Percentiles rank a stretch among this genome's conserved stretches.
phyloP scores from a whole-genome alignment of 2,888 invertebrate species.

The Ferdinandea cuprea region DNA sequence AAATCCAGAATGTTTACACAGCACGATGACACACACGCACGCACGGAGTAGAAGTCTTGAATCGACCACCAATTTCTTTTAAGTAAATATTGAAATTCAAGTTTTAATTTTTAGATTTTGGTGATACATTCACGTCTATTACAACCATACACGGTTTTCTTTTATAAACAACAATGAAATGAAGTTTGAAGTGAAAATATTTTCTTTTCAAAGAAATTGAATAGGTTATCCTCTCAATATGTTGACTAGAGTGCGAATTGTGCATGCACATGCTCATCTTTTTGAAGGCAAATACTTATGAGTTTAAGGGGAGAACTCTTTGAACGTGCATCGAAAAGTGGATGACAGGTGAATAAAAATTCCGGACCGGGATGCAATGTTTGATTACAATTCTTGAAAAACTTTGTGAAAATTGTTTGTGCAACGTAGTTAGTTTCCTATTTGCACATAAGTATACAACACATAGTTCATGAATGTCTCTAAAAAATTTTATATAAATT shows the following conservation, averaged over 20 bases:
- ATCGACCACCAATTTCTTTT: conserved; percentile 50
- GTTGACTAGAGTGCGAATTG: conserved; percentile 9
- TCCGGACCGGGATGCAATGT: no score
- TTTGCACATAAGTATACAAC: no score
- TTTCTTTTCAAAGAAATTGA: conserved; percentile 30
- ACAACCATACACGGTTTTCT: no score
- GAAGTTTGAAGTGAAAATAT: conserved; percentile 43
- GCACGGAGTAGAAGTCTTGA: conserved; percentile 19
- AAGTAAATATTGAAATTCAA: conserved; percentile 62
- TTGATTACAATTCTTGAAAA: no score
- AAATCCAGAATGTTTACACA: conserved; percentile 54
- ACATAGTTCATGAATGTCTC: no score
- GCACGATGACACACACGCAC: conserved; percentile 44
- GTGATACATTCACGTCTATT: no score
- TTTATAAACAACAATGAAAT: conserved; percentile 13
- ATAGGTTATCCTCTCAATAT: conserved; percentile 52
- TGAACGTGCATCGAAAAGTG: no score
- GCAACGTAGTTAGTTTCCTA: no score
- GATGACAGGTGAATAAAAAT: no score
- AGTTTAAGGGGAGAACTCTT: neutral
- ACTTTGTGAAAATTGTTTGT: no score
- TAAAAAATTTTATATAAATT: no score
- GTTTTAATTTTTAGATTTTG: conserved; percentile 49
- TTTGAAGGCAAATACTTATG: neutral
- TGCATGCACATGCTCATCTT: neutral